These are phyloP conservation scores for Cyclargus thomasi DNA, from an alignment of 1,140 invertebrate genomes.

Conservation along the genomic window DNA sequence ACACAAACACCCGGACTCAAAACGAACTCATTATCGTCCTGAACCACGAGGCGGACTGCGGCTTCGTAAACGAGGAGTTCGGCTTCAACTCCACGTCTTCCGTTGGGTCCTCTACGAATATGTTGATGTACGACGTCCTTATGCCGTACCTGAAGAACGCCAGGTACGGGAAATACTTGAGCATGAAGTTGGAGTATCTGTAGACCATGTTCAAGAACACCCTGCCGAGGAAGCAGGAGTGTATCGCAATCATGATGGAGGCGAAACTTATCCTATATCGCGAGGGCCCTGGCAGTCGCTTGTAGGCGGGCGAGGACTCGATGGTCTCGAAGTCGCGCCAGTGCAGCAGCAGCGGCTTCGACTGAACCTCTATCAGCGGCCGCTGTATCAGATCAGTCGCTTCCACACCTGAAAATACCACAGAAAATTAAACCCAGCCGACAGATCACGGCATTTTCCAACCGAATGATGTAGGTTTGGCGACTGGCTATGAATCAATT, in stretches of 20 bases:
- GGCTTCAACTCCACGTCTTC: conserved; percentile 44
- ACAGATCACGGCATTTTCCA: too few relatives aligned
- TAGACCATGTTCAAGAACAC: conserved; percentile 56
- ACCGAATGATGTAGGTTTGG: too few relatives aligned
- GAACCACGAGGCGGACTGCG: conserved; percentile 37
- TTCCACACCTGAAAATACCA: conserved; percentile 47
- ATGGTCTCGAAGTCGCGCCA: conserved; percentile 43
- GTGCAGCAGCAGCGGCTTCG: conserved; percentile 32
- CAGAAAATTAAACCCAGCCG: too few relatives aligned
- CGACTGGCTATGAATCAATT: too few relatives aligned
- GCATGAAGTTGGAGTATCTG: conserved; percentile 42
- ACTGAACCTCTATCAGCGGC: conserved; percentile 36
- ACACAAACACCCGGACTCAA: conserved; percentile 21
- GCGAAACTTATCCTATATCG: conserved; percentile 41
- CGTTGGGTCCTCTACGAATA: conserved; percentile 53
- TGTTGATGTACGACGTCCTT: conserved; percentile 47
- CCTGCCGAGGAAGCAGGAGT: conserved; percentile 43
- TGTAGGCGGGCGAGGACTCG: conserved; percentile 40
- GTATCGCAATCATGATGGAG: conserved; percentile 27
- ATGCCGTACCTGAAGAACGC: conserved; percentile 59
- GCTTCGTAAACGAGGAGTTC: conserved; percentile 49
- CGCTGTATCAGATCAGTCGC: conserved; percentile 35
- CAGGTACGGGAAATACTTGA: conserved; percentile 65
- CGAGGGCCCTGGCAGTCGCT: conserved; percentile 32
- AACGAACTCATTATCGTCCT: conserved; percentile 33